Conservation (phyloP, 2,797 vertebrate species). For the Platyrinchus mystaceus region DNA sequence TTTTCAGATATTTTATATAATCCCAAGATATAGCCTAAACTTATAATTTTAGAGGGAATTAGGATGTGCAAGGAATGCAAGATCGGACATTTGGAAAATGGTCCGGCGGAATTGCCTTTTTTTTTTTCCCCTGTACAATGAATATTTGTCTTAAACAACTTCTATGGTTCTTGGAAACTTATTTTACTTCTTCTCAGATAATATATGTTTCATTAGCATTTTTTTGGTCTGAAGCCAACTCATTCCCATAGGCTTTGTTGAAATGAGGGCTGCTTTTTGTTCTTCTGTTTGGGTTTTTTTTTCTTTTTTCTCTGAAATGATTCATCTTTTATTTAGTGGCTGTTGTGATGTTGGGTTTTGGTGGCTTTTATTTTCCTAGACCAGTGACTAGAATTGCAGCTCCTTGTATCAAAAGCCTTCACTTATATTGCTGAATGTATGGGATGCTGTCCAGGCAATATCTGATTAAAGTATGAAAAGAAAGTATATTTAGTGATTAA, state of each 20-base stretch:
- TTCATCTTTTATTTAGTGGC: not conserved
- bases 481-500: not conserved
- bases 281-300: not conserved
- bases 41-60: not conserved
- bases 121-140: not conserved
- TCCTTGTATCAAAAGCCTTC: not conserved
- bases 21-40: not conserved
- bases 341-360: not conserved
- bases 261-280: not conserved
- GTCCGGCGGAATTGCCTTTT: not conserved
- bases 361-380: not conserved
- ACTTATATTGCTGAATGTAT: not conserved
- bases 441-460: not conserved
- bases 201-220: conserved; percentile 4
- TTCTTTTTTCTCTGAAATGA: not conserved
- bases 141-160: conserved; percentile 18
- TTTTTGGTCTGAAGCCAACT: not conserved
- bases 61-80: not conserved
- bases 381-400: not conserved
- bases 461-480: not conserved
- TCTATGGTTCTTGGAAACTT: not conserved
- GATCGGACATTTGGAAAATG: not conserved
- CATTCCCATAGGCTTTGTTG: not conserved
- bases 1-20: not conserved
- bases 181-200: not conserved